A percentile compares a stretch with the other conserved stretches of the same genome.
Conservation (phyloP, 1,140 invertebrate species). For the Pinna nobilis region DNA sequence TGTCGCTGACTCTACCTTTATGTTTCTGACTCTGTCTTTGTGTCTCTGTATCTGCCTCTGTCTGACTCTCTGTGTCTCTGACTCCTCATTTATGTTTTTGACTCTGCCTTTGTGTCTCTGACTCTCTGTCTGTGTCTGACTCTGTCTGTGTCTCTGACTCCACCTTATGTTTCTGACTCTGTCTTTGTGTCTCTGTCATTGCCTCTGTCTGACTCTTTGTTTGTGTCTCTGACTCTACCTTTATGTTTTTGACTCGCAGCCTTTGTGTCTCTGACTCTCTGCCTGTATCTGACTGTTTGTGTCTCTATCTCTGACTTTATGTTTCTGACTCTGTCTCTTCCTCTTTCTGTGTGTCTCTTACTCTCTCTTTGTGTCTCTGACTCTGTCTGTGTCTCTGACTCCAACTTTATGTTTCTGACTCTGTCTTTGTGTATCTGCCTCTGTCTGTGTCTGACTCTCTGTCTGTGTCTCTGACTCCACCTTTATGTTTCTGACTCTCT, state of each 20-base stretch:
- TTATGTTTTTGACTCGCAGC: not conserved
- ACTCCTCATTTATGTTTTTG: constrained; percentile 7
- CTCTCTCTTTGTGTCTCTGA: not conserved
- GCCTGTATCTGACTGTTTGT: not conserved
- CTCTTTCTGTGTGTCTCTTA: not conserved
- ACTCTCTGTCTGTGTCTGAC: not conserved
- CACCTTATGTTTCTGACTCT: constrained; percentile 4
- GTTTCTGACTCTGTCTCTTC: too few relatives aligned
- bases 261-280: not conserved
- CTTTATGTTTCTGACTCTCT: constrained; percentile 23
- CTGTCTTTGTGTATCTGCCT: constrained; percentile 4
- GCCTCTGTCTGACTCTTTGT: not conserved
- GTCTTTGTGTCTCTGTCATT: not conserved
- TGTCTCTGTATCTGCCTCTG: constrained; percentile 5
- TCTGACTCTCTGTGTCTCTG: not conserved
- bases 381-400: constrained; percentile 19
- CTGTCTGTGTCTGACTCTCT: not conserved
- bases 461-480: not conserved
- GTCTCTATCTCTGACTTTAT: too few relatives aligned
- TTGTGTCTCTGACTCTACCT: not conserved
- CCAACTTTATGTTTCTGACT: not conserved
- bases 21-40: constrained; percentile 24
- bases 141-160: not conserved
- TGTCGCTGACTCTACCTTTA: too few relatives aligned
- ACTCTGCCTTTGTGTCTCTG: not conserved